Conservation (phyloP, 1,140 invertebrate species). For the Drosophila mojavensis region DNA sequence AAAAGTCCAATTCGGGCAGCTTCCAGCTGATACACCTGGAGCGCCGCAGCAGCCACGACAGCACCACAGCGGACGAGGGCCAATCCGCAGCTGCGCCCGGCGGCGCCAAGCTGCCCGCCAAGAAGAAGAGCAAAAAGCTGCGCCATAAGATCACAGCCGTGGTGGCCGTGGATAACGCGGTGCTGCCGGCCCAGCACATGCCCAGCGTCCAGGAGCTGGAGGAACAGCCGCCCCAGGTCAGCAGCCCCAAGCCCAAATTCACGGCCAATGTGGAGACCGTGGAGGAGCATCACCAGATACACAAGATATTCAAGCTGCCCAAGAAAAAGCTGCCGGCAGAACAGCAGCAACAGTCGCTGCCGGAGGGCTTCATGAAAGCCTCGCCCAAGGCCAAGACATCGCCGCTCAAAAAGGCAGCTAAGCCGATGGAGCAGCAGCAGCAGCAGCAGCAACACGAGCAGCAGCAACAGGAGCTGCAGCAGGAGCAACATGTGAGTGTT, state of each 20-base stretch:
- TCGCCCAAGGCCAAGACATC: constrained; percentile 65
- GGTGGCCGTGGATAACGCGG: constrained; percentile 69
- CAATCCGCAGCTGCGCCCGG: neutral
- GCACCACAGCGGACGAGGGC: constrained; percentile 58
- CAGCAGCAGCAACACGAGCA: neutral
- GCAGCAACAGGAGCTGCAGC: neutral
- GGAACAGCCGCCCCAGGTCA: constrained; percentile 24
- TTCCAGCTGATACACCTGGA: constrained; percentile 76
- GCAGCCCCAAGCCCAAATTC: constrained; percentile 69
- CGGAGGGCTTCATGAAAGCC: constrained; percentile 73
- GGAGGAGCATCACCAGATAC: constrained; percentile 77
- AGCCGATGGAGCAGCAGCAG: constrained; percentile 9
- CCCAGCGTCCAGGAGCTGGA: constrained; percentile 65
- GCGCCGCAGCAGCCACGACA: constrained; percentile 69
- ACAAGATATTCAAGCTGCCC: constrained; percentile 77
- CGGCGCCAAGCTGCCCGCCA: constrained; percentile 38
- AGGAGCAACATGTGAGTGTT: constrained; percentile 42
- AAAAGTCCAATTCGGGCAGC: constrained; percentile 73
- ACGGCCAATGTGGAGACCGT: constrained; percentile 73
- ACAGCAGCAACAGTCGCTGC: constrained; percentile 40
- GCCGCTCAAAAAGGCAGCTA: constrained; percentile 51
- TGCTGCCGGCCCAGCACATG: constrained; percentile 27
- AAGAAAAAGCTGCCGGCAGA: constrained; percentile 68
- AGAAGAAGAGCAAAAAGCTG: constrained; percentile 70
- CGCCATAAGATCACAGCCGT: constrained; percentile 77